Evolutionary conservation across 1,140 invertebrate genomes (phyloP), one percentile per base, ranked within the genome.

Genomic region (Lysiphlebus fabarum): DNA sequence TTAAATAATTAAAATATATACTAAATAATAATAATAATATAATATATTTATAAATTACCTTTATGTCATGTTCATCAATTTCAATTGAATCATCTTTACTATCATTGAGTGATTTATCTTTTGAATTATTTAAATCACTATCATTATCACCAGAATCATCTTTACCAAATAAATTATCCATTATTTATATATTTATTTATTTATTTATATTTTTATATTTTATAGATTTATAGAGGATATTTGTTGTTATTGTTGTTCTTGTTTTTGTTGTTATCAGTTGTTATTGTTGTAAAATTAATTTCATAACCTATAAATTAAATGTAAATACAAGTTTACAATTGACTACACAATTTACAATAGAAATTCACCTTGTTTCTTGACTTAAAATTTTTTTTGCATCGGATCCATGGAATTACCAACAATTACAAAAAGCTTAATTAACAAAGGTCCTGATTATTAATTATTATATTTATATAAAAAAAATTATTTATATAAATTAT

Each of bases 161-260:
- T 58, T 71, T 73, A 5, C 69, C 72, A 63, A 74, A 73, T 47
- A 74, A 65, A 48, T 73, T 65, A 60, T 74, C 72, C 72, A 74
- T 73, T 41, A 48, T 62, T 49, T 14, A 11, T 36, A 1, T n/a
- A n/a, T n/a, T 36, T 17, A 11, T 7, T 45, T 36, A 44, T 34
- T 10, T 14, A 17, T 41, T 4, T 12, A 37, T 51, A 10, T 10
- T n/a, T 4, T n/a, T n/a, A 11, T n/a, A 10, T n/a, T n/a, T 12
- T 6, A 4, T n/a, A 43, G 5, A n/a, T 11, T 12, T 12, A 4
- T 11, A 6, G 42, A 33, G 3, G 14, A 3, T 40, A 7, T 40
- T 1, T 2, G 7, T 40, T 40, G 10, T 40, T 10, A 8, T 8
- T 40, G 1, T 40, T 40, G 7, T 40, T n/a, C n/a, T n/a, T n/a